phyloP scores from a whole-genome alignment of 2,113 vertebrate species.

The Sula dactylatra region DNA sequence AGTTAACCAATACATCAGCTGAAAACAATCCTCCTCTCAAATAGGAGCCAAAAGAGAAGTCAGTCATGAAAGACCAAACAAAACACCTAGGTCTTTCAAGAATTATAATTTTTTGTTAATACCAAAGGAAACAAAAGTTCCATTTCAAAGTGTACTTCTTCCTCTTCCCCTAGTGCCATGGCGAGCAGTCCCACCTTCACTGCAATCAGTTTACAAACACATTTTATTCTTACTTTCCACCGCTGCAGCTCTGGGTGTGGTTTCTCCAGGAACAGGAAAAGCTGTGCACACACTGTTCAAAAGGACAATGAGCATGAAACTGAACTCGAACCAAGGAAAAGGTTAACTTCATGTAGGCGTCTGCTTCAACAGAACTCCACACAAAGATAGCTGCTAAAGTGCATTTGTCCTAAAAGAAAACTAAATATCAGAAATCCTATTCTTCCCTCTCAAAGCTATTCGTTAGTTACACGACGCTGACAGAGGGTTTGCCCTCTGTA shows the following conservation, averaged over 20 bases:
- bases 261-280: constrained; percentile 46
- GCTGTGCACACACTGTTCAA: background rate
- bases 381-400: background rate
- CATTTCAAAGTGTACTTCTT: background rate
- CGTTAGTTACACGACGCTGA: background rate
- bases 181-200: background rate
- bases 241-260: constrained; percentile 14
- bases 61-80: background rate
- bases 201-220: background rate
- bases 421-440: background rate
- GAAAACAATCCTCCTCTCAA: background rate
- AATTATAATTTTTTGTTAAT: background rate
- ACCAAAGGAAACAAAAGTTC: background rate
- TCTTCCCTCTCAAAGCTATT: background rate
- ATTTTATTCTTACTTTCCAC: background rate
- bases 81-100: background rate
- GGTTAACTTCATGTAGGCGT: background rate
- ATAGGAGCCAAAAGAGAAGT: background rate
- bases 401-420: background rate
- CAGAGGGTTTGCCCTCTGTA: background rate
- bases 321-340: background rate
- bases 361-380: background rate
- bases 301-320: background rate
- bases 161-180: background rate
- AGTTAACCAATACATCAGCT: background rate